Conservation (phyloP, 2,113 vertebrate genomes). For the Myiozetetes cayanensis region DNA sequence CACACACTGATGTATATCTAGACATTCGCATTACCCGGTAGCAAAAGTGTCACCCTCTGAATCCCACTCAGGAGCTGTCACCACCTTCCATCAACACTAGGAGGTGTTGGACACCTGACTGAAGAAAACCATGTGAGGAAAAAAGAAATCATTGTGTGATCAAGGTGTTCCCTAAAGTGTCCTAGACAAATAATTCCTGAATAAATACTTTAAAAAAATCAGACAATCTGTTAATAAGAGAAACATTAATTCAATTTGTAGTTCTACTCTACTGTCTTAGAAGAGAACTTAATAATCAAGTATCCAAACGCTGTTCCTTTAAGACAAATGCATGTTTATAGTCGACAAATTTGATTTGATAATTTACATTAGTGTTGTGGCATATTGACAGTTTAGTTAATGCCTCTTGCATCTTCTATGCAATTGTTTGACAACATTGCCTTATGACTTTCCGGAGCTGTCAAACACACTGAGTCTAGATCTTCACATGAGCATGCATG, state of each 20-base stretch:
- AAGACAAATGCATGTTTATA: slow-evolving; percentile 4
- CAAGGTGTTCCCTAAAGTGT: neutral
- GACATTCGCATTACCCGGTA: accelerated
- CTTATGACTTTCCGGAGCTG: slow-evolving; percentile 64
- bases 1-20: neutral
- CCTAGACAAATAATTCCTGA: neutral
- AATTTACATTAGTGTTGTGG: slow-evolving; percentile 40
- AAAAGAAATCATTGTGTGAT: neutral
- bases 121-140: neutral
- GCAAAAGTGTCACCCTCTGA: neutral
- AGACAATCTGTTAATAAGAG: neutral
- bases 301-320: neutral
- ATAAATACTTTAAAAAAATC: neutral
- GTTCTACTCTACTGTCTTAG: neutral
- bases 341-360: neutral
- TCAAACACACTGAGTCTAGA: slow-evolving; percentile 63
- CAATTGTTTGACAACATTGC: slow-evolving; percentile 56
- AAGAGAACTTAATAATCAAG: neutral
- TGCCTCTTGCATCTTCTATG: slow-evolving; percentile 27
- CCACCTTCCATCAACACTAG: neutral
- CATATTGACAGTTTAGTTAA: slow-evolving; percentile 55
- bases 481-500: slow-evolving; percentile 51
- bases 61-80: neutral
- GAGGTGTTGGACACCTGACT: neutral
- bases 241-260: neutral